Evolutionary conservation across 2,888 invertebrate species (phyloP), one percentile per base, ranked within the genome.

Genomic region (Melieria picta): DNA sequence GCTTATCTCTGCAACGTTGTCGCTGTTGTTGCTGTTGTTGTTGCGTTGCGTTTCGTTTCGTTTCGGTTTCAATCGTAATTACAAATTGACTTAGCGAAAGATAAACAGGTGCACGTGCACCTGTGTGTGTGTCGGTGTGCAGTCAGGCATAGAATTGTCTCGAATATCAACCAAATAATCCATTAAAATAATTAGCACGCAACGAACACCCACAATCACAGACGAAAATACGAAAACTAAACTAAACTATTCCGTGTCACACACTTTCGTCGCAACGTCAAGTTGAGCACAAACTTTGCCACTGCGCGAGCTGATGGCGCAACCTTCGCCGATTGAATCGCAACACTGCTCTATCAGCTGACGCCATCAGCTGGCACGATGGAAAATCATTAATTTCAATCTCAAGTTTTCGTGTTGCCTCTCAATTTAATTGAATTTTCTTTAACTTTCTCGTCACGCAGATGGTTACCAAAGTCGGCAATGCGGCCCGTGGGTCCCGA

Each of bases 401-500:
- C 52, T 16, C 16, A 16, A 52, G 45, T 48, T 58, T 61, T 50
- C 47, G 52, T 5, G 10, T 10, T 10, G 10, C 48, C 13, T 11
- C 5, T 30, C 7, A 9, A 43, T n/a, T 47, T 42, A 65, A 65
- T 43, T 47, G 5, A 30, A 45, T 65, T 67, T 47, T 58, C 43
- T 16, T 55, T 55, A 58, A 60, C 48, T 70, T 43, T 46, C 57
- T 61, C 45, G 76, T 13, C 75, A 86, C 85, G 48, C 87, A 94
- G 94, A 91, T 94, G 94, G 93, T 91, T 93, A 89, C 91, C 93
- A 81, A 92, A 93, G 87, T 83, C 93, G 84, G 92, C 92, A 83
- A 93, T 94, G 91, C 91, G 93, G 88, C 92, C 93, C 84, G 92
- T 91, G 87, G 94, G 94, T 88, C 92, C 92, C 89, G 94, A 94